Evolutionary conservation across 1,140 invertebrate genomes (phyloP).

Genomic region (Acarapis woodi): DNA sequence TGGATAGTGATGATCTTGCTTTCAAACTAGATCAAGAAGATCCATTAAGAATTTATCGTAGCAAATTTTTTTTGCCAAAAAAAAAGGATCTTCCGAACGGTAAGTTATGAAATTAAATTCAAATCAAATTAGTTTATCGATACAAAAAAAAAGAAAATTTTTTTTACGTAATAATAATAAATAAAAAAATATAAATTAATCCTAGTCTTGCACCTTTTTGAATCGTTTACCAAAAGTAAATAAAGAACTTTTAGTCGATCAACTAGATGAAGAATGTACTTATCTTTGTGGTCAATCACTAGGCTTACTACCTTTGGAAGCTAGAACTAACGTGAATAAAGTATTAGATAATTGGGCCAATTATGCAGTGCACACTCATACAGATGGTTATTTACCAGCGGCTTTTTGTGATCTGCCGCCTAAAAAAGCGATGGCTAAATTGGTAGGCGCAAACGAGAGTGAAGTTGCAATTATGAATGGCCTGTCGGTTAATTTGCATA

Average conservation of each 20-base stretch:
- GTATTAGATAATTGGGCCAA: conserved; percentile 22
- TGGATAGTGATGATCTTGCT: conserved; percentile 16
- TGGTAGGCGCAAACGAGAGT: conserved; percentile 20
- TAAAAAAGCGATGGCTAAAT: conserved; percentile 18
- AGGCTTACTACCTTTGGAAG: conserved; percentile 22
- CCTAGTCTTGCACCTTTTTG: too few species aligned
- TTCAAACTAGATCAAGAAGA: conserved; percentile 18
- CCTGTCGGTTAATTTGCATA: conserved; percentile 25
- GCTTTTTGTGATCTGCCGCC: conserved; percentile 21
- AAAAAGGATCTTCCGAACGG: conserved; percentile 18
- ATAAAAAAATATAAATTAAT: background rate
- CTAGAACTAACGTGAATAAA: conserved; percentile 17
- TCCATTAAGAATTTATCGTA: conserved; percentile 16
- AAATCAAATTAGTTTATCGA: background rate
- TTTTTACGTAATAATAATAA: background rate
- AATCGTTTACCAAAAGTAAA: conserved; percentile 14
- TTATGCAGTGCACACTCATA: conserved; percentile 21
- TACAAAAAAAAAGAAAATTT: background rate
- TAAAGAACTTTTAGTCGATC: conserved; percentile 16
- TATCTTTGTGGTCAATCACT: conserved; percentile 28
- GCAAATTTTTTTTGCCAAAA: conserved; percentile 20
- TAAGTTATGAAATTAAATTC: conserved; percentile 12
- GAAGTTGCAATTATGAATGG: conserved; percentile 27
- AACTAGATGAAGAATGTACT: conserved; percentile 21
- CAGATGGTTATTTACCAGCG: conserved; percentile 20